phyloP scores from a whole-genome alignment of 2,113 vertebrate species.

The Columba janthina region DNA sequence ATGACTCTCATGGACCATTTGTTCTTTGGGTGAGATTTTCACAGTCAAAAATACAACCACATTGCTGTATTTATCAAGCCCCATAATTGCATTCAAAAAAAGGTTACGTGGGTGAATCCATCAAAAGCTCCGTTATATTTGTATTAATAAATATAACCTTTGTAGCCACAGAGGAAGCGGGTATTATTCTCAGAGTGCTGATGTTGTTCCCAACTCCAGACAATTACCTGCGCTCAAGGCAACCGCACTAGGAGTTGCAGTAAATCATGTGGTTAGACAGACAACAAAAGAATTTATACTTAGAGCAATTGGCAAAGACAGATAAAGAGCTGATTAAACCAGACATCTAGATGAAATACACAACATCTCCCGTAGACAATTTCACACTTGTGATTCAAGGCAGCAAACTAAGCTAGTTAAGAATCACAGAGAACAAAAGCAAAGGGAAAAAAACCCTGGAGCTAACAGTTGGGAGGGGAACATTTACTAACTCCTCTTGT shows the following conservation, averaged over 20 bases:
- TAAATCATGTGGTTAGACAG: conserved; percentile 55
- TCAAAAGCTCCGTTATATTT: background rate
- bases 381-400: conserved; percentile 51
- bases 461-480: background rate
- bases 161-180: background rate
- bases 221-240: conserved; percentile 58
- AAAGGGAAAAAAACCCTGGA: background rate
- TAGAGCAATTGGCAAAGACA: conserved; percentile 57
- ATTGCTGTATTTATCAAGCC: background rate
- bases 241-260: conserved; percentile 35
- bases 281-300: conserved; percentile 57
- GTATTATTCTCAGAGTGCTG: background rate
- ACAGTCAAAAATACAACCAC: background rate
- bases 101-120: background rate
- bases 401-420: background rate
- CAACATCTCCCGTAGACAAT: conserved; percentile 16
- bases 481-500: background rate
- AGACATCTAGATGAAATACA: conserved; percentile 49
- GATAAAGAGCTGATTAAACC: conserved; percentile 62
- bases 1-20: background rate
- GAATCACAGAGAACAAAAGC: background rate
- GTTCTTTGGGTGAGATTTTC: background rate
- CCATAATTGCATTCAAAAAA: background rate
- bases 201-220: conserved; percentile 41
- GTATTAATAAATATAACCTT: conserved; percentile 11